Conservation (phyloP, 1,140 invertebrate species). For the Drosophila melanogaster region Release_6_plus_ISO1_MT NT_037436.4:10692501-10693000, state of each 20-base stretch:
- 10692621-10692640: conserved; percentile 30
- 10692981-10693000: conserved; percentile 79
- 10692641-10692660: conserved; percentile 79
- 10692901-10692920: conserved; percentile 65
- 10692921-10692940: conserved; percentile 77
- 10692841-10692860: conserved; percentile 80
- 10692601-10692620: conserved; percentile 10
- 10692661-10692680: conserved; percentile 1
- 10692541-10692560: conserved; percentile 37
- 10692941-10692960: conserved; percentile 72
- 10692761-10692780: conserved; percentile 66
- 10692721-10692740: neutral
- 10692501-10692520: conserved; percentile 46
- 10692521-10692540: conserved; percentile 20
- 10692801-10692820: conserved; percentile 62
- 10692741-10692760: conserved; percentile 19
- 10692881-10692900: conserved; percentile 72
- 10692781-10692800: conserved; percentile 77
- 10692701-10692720: conserved; percentile 45
- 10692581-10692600: conserved; percentile 46
- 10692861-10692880: conserved; percentile 77
- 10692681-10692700: conserved; percentile 27
- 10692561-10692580: conserved; percentile 59
- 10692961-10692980: conserved; percentile 80
- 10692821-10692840: conserved; percentile 69